phyloP scores from a whole-genome alignment of 2,113 vertebrate species.

The Psittacula cyanocephala region DNA sequence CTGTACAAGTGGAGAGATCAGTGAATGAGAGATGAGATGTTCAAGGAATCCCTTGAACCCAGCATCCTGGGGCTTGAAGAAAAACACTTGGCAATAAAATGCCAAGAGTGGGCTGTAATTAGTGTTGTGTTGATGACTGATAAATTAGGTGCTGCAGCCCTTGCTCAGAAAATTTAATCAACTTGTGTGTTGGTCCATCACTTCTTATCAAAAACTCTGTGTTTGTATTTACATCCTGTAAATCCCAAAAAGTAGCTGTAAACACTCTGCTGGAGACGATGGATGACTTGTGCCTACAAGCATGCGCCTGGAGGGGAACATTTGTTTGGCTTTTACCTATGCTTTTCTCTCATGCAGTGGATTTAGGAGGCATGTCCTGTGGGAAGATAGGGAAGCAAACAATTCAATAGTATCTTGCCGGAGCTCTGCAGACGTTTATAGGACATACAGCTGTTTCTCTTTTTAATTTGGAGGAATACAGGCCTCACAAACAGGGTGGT shows the following conservation, averaged over 20 bases:
- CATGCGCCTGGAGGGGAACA: neutral
- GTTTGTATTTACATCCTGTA: neutral
- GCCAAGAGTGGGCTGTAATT: neutral
- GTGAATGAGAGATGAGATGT: neutral
- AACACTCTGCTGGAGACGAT: neutral
- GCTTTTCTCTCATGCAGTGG: constrained; percentile 13
- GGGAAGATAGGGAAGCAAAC: neutral
- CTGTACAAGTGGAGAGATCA: neutral
- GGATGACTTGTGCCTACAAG: neutral
- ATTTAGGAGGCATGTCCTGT: constrained; percentile 34
- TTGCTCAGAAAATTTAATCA: neutral
- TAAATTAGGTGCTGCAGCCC: neutral
- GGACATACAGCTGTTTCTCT: constrained; percentile 70
- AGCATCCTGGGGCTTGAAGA: neutral
- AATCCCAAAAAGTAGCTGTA: neutral
- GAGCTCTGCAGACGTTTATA: constrained; percentile 16
- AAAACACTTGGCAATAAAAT: neutral
- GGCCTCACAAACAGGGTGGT: constrained; percentile 47
- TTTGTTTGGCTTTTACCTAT: constrained; percentile 45
- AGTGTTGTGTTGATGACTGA: neutral
- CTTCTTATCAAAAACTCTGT: neutral
- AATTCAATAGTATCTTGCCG: constrained; percentile 15
- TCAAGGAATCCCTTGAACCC: neutral
- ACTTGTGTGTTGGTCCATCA: neutral
- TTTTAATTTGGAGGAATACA: constrained; percentile 65